These are phyloP conservation scores for Stenodera caucasica DNA, from an alignment of 2,888 invertebrate species.

Conservation along the genomic window DNA sequence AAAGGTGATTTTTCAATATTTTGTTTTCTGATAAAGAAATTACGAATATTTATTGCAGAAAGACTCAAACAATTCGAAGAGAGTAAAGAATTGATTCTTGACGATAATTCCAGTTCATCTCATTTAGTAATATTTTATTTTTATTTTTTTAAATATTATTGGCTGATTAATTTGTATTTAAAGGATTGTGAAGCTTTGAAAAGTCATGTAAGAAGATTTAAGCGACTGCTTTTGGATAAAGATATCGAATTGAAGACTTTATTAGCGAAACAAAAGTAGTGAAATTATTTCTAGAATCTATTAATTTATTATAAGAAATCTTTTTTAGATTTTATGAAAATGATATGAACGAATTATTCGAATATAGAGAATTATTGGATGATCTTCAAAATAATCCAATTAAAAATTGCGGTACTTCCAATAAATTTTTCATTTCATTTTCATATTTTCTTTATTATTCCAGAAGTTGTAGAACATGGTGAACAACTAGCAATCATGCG, in stretches of 20 bases:
- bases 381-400: slow-evolving; percentile 39
- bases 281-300: slow-evolving; percentile 5
- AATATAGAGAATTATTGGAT: slow-evolving; percentile 41
- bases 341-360: slow-evolving; percentile 40
- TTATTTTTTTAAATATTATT: background rate
- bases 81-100: background rate
- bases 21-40: slow-evolving; percentile 2
- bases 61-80: slow-evolving; percentile 27
- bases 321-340: slow-evolving; percentile 39
- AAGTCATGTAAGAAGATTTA: slow-evolving; percentile 41
- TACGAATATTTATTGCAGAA: slow-evolving; percentile 30
- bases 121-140: background rate
- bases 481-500: slow-evolving; percentile 37
- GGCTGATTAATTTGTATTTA: slow-evolving; percentile 14
- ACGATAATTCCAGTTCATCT: background rate
- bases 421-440: slow-evolving; percentile 7
- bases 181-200: slow-evolving; percentile 35
- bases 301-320: no score
- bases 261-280: slow-evolving; percentile 41
- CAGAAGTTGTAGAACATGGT: slow-evolving; percentile 24
- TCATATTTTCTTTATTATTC: slow-evolving; percentile 8
- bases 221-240: slow-evolving; percentile 45
- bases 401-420: slow-evolving; percentile 38
- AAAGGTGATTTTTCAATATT: slow-evolving; percentile 34
- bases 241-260: slow-evolving; percentile 42